Percentiles rank a stretch among this genome's conserved stretches.
Conservation (phyloP, 2,888 invertebrate genomes). For the Junonia oenone region DNA sequence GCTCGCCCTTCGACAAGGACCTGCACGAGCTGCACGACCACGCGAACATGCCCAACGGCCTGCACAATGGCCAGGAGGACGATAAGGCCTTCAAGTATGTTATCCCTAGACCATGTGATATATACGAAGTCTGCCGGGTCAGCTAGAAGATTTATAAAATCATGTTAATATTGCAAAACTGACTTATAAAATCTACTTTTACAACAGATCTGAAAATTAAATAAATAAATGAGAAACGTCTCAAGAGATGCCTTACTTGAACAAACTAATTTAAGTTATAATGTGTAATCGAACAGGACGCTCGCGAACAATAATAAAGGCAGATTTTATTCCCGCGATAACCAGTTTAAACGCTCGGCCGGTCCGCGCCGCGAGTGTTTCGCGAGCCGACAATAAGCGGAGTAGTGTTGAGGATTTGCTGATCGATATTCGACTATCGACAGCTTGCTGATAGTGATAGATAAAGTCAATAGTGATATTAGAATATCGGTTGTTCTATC, state of each 20-base stretch:
- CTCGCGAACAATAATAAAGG: slow-evolving; percentile 17
- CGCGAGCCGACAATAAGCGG: slow-evolving; percentile 2
- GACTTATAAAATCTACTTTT: too few species aligned
- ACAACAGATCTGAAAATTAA: neutral
- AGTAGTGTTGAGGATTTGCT: too few species aligned
- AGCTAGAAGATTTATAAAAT: too few species aligned
- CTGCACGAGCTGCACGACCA: slow-evolving; percentile 70
- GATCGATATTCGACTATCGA: too few species aligned
- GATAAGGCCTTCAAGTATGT: slow-evolving; percentile 96
- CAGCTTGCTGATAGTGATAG: neutral
- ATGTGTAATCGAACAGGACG: slow-evolving; percentile 4
- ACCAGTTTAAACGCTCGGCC: slow-evolving; percentile 26
- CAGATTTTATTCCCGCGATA: slow-evolving; percentile 16
- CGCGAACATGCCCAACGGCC: slow-evolving; percentile 76
- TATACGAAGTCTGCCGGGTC: too few species aligned
- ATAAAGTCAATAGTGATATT: too few species aligned
- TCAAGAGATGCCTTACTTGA: neutral
- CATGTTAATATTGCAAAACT: neutral
- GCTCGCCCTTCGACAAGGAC: slow-evolving; percentile 71
- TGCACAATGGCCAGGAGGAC: slow-evolving; percentile 85
- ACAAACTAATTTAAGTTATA: neutral
- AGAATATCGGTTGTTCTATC: too few species aligned
- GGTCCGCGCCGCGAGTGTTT: slow-evolving; percentile 16
- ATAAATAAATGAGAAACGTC: neutral
- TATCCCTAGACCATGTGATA: too few species aligned